A percentile compares a stretch with the other conserved stretches of the same genome.
Evolutionary conservation across 2,113 vertebrate species (phyloP).

Genomic region (Pitta sordida): DNA sequence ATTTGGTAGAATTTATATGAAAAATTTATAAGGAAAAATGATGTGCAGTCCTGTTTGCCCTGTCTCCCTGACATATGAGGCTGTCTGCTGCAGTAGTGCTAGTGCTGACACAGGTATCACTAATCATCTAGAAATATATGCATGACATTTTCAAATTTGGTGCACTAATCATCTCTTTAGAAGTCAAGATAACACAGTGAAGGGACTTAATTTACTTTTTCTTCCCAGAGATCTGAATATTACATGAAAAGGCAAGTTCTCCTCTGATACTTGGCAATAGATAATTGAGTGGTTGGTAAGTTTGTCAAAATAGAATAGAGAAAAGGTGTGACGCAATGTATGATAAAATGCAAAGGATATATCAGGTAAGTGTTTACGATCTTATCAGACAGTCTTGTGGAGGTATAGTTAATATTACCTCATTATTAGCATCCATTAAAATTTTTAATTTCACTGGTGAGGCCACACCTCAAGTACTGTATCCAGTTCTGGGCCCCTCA

Average conservation of each 20-base stretch:
- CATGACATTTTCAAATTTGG: background rate
- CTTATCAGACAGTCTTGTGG: background rate
- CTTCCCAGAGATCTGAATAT: background rate
- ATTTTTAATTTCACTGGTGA: background rate
- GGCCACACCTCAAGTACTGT: background rate
- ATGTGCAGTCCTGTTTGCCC: background rate
- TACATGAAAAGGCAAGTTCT: background rate
- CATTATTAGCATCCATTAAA: background rate
- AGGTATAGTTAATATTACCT: background rate
- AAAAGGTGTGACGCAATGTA: rapidly evolving
- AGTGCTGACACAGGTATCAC: conserved; percentile 30
- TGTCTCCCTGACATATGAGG: background rate
- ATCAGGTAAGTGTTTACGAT: background rate
- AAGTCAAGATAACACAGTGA: background rate
- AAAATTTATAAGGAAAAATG: background rate
- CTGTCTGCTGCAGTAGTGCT: background rate
- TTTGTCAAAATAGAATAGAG: background rate
- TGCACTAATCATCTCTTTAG: background rate
- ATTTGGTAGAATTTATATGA: background rate
- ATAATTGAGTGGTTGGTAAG: background rate
- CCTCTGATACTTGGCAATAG: background rate
- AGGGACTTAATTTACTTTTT: background rate
- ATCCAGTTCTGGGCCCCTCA: background rate
- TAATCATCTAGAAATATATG: background rate
- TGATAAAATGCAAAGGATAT: background rate